Percentiles rank a stretch among this genome's conserved stretches.
Conservation (phyloP, 2,113 vertebrate genomes). For the Oostethus manadensis region DNA sequence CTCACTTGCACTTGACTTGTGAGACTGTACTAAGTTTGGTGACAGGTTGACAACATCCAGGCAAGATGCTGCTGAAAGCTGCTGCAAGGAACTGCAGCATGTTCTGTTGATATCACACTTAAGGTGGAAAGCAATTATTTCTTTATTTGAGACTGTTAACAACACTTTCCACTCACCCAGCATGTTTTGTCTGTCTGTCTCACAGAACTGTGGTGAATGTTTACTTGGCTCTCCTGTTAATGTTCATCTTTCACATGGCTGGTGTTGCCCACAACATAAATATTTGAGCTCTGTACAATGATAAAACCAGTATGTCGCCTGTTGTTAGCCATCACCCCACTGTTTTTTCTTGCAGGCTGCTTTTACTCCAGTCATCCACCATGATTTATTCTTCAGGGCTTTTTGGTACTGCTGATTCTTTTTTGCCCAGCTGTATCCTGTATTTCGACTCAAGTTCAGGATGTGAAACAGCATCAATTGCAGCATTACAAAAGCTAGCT, state of each 20-base stretch:
- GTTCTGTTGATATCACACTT: not conserved
- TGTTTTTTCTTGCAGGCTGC: not conserved
- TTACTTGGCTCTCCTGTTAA: not conserved
- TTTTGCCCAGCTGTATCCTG: not conserved
- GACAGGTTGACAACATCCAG: not conserved
- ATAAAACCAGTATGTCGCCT: not conserved
- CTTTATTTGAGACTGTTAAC: not conserved
- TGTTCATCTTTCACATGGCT: not conserved
- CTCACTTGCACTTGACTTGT: not conserved
- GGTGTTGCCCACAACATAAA: constrained; percentile 14
- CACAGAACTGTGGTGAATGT: not conserved
- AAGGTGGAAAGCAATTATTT: constrained; percentile 2
- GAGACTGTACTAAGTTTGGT: not conserved
- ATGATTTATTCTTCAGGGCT: constrained; percentile 4
- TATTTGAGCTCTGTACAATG: constrained; percentile 6
- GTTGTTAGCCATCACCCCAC: not conserved
- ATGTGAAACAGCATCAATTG: not conserved
- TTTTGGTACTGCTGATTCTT: not conserved
- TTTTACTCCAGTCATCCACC: not conserved
- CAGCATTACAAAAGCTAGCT: too few relatives aligned
- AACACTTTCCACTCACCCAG: constrained; percentile 3
- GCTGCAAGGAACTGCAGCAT: not conserved
- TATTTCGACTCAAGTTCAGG: not conserved
- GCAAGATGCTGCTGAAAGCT: constrained; percentile 4
- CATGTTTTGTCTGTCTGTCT: not conserved